phyloP scores from a whole-genome alignment of 2,113 vertebrate genomes.

The Pseudois nayaur region DNA sequence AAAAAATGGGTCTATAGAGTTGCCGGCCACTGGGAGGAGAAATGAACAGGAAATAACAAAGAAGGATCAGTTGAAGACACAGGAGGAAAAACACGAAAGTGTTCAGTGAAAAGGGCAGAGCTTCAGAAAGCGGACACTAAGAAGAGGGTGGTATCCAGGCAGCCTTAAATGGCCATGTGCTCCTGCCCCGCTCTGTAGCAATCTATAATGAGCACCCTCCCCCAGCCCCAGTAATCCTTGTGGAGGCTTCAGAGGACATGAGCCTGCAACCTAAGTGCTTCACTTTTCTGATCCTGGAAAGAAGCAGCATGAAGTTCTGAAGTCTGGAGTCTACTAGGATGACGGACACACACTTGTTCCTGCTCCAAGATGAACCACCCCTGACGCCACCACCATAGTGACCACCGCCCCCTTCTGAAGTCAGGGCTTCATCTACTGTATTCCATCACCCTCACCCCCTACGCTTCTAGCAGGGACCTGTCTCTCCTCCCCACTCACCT shows the following conservation, averaged over 20 bases:
- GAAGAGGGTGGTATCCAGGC: background rate
- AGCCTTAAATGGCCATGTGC: rapidly evolving
- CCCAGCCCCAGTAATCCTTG: background rate
- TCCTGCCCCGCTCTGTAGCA: background rate
- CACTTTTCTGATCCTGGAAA: background rate
- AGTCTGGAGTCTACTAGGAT: background rate
- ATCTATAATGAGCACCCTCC: background rate
- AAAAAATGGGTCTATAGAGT: background rate
- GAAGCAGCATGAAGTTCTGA: background rate
- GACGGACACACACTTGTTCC: background rate
- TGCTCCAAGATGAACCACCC: background rate
- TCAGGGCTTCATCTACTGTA: background rate
- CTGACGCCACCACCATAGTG: rapidly evolving
- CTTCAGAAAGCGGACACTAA: background rate
- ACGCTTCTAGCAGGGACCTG: background rate
- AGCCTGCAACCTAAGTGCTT: background rate
- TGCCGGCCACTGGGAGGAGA: background rate
- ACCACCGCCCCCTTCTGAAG: background rate
- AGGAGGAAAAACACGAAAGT: background rate
- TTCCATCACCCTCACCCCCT: background rate
- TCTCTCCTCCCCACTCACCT: background rate
- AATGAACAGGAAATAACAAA: background rate
- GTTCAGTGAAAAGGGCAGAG: background rate
- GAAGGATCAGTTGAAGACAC: background rate
- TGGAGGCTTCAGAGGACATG: background rate